phyloP scores from a whole-genome alignment of 2,113 vertebrate species.

The Tamias sibiricus region DNA sequence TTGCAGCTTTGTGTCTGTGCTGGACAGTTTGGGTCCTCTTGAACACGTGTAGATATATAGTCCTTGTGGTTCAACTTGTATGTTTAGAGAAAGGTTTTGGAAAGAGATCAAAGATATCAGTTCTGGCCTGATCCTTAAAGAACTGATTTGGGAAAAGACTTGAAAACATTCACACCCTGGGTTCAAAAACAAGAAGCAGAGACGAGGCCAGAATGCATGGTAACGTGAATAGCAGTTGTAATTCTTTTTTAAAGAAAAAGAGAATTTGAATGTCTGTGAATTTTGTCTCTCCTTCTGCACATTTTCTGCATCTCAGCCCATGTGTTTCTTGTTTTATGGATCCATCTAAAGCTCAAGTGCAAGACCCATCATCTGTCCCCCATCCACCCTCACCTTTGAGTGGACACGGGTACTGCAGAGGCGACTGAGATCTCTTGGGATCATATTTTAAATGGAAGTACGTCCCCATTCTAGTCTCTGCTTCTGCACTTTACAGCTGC shows the following conservation, averaged over 20 bases:
- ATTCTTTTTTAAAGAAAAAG: slow-evolving; percentile 28
- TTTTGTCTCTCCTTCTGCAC: not conserved
- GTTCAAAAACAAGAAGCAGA: slow-evolving; percentile 54
- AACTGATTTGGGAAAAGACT: slow-evolving; percentile 45
- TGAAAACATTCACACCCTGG: slow-evolving; percentile 64
- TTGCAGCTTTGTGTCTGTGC: slow-evolving; percentile 26
- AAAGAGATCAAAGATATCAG: slow-evolving; percentile 69
- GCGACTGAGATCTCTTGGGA: not conserved
- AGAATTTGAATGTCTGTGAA: slow-evolving; percentile 11
- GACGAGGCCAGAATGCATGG: slow-evolving; percentile 38
- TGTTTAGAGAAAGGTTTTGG: slow-evolving; percentile 65
- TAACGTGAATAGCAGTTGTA: slow-evolving; percentile 21
- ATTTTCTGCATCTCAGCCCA: not conserved
- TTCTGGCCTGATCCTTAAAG: slow-evolving; percentile 46
- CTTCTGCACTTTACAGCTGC: not conserved
- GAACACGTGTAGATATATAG: not conserved
- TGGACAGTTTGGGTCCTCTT: slow-evolving; percentile 36
- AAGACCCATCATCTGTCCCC: not conserved
- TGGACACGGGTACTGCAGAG: not conserved
- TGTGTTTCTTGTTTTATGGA: not conserved
- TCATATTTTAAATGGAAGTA: not conserved
- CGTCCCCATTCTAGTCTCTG: not conserved
- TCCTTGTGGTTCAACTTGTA: slow-evolving; percentile 48
- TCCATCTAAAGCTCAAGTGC: not conserved
- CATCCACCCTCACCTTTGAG: not conserved